Percentiles rank a stretch among this genome's conserved stretches.
Conservation (phyloP, 1,140 invertebrate species). For the Lamellibrachia luymesi region DNA sequence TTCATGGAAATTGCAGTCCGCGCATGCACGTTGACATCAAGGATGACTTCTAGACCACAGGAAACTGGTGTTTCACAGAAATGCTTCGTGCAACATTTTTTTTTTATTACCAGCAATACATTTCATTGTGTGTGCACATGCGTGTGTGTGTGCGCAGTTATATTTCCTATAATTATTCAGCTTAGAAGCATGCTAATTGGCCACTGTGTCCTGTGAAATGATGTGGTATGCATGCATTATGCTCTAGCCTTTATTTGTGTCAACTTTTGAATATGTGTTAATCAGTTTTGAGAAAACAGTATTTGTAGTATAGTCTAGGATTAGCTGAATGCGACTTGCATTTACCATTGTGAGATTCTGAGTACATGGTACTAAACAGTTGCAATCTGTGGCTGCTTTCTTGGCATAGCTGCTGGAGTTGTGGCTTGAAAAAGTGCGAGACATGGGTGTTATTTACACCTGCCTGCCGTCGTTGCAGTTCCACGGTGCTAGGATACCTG, state of each 20-base stretch:
- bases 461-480: too few relatives aligned
- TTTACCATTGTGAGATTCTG: not conserved
- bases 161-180: not conserved
- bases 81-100: not conserved
- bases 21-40: not conserved
- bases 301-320: not conserved
- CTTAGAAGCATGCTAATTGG: not conserved
- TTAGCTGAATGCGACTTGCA: not conserved
- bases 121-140: not conserved
- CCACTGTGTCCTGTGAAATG: too few relatives aligned
- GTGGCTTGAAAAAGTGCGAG: not conserved
- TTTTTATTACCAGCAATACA: not conserved
- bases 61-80: not conserved
- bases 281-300: not conserved
- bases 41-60: not conserved
- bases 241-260: not conserved
- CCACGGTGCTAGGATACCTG: not conserved
- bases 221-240: not conserved
- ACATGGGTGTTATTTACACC: not conserved
- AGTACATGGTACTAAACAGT: not conserved
- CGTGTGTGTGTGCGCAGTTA: not conserved
- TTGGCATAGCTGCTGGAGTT: not conserved
- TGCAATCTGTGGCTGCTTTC: not conserved
- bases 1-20: not conserved
- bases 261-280: not conserved